Percentiles rank a stretch among this genome's conserved stretches.
These are phyloP conservation scores for Idaea aversata DNA, from an alignment of 2,888 invertebrate species.

Conservation along the genomic window DNA sequence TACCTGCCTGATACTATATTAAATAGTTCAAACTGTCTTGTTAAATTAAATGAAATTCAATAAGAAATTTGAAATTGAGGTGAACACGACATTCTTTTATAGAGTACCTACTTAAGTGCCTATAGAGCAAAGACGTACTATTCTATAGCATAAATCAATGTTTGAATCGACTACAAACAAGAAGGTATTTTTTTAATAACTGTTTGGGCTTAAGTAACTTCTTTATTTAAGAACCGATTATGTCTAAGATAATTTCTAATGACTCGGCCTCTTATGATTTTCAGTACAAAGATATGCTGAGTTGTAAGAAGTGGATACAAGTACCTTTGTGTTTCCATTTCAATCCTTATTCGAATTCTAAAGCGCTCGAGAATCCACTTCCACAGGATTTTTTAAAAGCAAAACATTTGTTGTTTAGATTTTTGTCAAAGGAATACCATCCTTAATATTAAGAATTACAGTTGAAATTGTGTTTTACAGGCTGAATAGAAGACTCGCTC, in stretches of 20 bases:
- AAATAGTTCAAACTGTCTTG: too few relatives aligned
- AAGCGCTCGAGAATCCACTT: conserved; percentile 49
- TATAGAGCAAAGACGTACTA: too few relatives aligned
- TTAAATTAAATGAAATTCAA: too few relatives aligned
- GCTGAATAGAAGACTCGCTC: conserved; percentile 10
- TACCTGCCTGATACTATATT: too few relatives aligned
- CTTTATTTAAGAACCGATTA: too few relatives aligned
- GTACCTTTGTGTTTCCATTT: conserved; percentile 39
- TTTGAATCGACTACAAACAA: too few relatives aligned
- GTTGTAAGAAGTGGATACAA: conserved; percentile 22
- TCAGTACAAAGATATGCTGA: conserved; percentile 27
- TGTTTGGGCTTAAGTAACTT: too few relatives aligned
- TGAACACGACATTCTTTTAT: too few relatives aligned
- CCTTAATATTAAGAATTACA: conserved; percentile 27
- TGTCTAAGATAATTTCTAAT: conserved; percentile 14
- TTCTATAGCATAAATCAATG: too few relatives aligned
- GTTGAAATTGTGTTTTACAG: conserved; percentile 20
- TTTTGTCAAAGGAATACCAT: conserved; percentile 27
- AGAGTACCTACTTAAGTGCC: too few relatives aligned
- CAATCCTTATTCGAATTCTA: conserved; percentile 53
- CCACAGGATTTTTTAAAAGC: conserved; percentile 55
- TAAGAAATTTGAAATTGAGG: too few relatives aligned
- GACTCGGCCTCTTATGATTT: conserved; percentile 12
- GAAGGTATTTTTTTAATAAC: too few relatives aligned
- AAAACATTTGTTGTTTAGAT: conserved; percentile 42